Base-by-base conservation (phyloP, 2,113 vertebrate genomes). In the Heterochromis multidens region DNA sequence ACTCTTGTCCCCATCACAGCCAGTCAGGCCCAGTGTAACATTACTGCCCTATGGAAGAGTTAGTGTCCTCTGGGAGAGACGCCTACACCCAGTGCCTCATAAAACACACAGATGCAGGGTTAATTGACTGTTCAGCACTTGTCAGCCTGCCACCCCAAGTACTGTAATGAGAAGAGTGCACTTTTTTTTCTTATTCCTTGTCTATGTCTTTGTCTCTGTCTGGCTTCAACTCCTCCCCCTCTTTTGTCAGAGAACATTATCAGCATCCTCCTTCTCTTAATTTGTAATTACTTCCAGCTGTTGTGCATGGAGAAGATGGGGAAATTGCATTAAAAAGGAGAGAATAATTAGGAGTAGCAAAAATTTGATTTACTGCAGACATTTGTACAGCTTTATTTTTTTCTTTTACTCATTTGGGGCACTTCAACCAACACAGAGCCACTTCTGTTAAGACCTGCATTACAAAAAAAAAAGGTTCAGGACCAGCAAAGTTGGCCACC, bases 81-180 rank as follows among this genome's bases (percentile, higher is more conserved):
- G 96, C 92, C 96, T 91, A 95, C 96, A 96, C 93, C 88, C 95
- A 59, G 91, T 81, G 96, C 96, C 96, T 97, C 97, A 96, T 99
- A 98, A 99, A 99, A 97, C 97, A 97, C 97, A 98, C 97, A 99
- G 97, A 99, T 98, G 98, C 97, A 97, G 97, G 97, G 97, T 98
- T 99, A 98, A 99, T 97, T 97, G 97, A 97, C 97, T 98, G 97
- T 97, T 97, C 95, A 96, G 97, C 96, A 96, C 97, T 97, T 96
- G 91, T 97, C 96, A 93, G 96, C 95, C 97, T 96, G 97, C 97
- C 96, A 95, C 82, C 96, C 96, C 95, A 94, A 96, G 95, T 97
- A 97, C 97, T 97, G 96, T 97, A 97, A 98, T 96, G 96, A 97
- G 93, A 95, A 94, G 95, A 96, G 96, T 95, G 97, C 96, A 97